Evolutionary conservation across 2,888 invertebrate species (phyloP).

Genomic region (Deladenus siricidicola): DNA sequence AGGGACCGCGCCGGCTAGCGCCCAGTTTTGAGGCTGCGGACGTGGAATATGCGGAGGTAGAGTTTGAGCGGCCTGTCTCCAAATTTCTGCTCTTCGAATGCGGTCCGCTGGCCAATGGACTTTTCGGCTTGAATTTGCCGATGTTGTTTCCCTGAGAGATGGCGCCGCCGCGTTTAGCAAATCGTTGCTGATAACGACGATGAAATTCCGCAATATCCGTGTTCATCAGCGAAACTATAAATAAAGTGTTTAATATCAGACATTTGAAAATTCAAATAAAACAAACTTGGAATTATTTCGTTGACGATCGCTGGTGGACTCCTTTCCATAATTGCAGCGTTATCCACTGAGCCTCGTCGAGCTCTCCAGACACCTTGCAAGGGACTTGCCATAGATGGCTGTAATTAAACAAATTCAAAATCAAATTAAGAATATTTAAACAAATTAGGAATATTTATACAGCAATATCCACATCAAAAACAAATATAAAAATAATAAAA

Average conservation of each 20-base stretch:
- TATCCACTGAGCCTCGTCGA: background rate
- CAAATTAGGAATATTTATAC: background rate
- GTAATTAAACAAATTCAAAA: too few species aligned
- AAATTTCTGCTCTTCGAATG: background rate
- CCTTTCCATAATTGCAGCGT: background rate
- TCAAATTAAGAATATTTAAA: too few species aligned
- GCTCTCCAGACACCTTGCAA: background rate
- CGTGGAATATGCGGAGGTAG: background rate
- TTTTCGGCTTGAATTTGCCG: background rate
- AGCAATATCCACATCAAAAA: too few species aligned
- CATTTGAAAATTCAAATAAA: too few species aligned
- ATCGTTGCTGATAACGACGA: background rate
- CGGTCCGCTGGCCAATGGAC: background rate
- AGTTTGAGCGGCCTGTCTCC: background rate
- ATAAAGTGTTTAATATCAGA: too few species aligned
- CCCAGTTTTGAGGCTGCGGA: background rate
- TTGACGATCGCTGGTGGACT: background rate
- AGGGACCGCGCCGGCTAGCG: background rate
- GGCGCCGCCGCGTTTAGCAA: too few species aligned
- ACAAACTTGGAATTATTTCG: background rate
- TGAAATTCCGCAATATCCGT: background rate
- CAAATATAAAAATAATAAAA: too few species aligned
- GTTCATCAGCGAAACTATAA: background rate
- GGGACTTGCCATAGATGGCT: background rate
- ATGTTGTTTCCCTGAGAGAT: too few species aligned